These are phyloP conservation scores for Diorhabda sublineata DNA, from an alignment of 1,140 invertebrate genomes.

Conservation along the genomic window DNA sequence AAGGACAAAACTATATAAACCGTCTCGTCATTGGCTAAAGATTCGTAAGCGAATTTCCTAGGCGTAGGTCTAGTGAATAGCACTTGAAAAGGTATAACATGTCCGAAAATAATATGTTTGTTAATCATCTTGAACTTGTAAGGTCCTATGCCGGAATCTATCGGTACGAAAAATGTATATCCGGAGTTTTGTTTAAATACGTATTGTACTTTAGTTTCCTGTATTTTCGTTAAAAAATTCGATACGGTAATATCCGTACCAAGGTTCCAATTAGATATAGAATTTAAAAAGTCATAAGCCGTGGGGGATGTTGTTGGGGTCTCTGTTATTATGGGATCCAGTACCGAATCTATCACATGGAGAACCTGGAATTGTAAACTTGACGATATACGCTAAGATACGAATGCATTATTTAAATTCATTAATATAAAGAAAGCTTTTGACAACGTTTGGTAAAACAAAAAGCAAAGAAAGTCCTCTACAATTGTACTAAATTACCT, in stretches of 20 bases:
- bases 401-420: neutral
- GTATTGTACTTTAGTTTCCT: slow-evolving; percentile 17
- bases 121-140: slow-evolving; percentile 57
- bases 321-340: slow-evolving; percentile 57
- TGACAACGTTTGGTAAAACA: no score
- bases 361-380: slow-evolving; percentile 47
- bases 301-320: slow-evolving; percentile 48
- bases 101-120: slow-evolving; percentile 76
- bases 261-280: slow-evolving; percentile 32
- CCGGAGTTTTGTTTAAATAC: slow-evolving; percentile 58
- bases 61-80: slow-evolving; percentile 76
- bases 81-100: slow-evolving; percentile 76
- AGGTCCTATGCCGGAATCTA: slow-evolving; percentile 68
- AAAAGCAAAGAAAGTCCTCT: no score
- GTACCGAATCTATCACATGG: slow-evolving; percentile 73
- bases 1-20: slow-evolving; percentile 69
- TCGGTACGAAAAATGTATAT: slow-evolving; percentile 81
- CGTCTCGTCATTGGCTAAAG: slow-evolving; percentile 71
- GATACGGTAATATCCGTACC: slow-evolving; percentile 8
- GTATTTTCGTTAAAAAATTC: slow-evolving; percentile 20
- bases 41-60: slow-evolving; percentile 63
- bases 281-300: slow-evolving; percentile 67
- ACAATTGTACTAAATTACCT: no score
- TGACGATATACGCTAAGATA: neutral
- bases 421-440: no score